A percentile compares a stretch with the other conserved stretches of the same genome.
Conservation (phyloP, 2,888 invertebrate species). For the Drosophila anomalipes region DNA sequence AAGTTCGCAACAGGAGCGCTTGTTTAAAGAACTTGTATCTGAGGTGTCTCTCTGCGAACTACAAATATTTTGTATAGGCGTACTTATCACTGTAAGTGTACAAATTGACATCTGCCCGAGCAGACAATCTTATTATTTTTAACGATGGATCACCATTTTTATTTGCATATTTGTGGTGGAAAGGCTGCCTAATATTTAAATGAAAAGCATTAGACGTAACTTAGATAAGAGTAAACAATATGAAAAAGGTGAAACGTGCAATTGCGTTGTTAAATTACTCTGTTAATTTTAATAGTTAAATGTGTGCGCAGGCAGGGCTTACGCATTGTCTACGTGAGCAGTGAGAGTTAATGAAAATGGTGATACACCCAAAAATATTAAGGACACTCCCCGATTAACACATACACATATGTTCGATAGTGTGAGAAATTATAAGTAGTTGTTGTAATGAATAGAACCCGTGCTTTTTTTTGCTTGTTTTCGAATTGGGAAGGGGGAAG, state of each 20-base stretch:
- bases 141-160: not conserved
- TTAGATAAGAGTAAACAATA: not conserved
- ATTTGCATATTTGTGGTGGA: not conserved
- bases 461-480: not conserved
- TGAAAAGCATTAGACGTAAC: not conserved
- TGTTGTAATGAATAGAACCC: slow-evolving; percentile 4
- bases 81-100: slow-evolving; percentile 13
- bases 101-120: not conserved
- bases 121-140: not conserved
- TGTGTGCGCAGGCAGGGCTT: slow-evolving; percentile 11
- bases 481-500: not conserved
- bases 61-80: not conserved
- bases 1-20: slow-evolving; percentile 35
- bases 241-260: not conserved
- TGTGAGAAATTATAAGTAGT: not conserved
- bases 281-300: not conserved
- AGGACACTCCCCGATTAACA: slow-evolving; percentile 4
- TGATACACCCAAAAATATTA: slow-evolving; percentile 10
- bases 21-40: not conserved
- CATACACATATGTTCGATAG: not conserved
- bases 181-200: not conserved
- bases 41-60: not conserved
- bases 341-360: not conserved
- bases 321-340: slow-evolving; percentile 1
- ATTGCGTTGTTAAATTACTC: not conserved